Conservation (phyloP, 2,888 invertebrate genomes). For the Mythimna vitellina region DNA sequence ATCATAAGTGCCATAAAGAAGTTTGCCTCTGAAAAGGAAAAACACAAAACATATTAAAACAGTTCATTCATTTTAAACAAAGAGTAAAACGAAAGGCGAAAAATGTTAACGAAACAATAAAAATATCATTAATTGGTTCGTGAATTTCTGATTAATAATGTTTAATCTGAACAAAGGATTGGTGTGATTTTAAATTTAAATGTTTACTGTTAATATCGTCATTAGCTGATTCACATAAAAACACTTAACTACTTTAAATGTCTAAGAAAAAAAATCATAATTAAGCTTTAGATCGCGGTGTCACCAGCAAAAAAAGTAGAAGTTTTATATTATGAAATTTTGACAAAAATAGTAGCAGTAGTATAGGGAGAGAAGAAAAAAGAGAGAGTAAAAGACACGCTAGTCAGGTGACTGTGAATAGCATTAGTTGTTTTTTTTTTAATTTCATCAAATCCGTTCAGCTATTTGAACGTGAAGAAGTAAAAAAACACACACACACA, state of each 20-base stretch:
- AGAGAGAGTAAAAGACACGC: no score
- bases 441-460: no score
- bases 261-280: neutral
- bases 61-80: constrained; percentile 19
- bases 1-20: constrained; percentile 73
- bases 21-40: constrained; percentile 78
- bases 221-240: neutral
- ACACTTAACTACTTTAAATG: neutral
- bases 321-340: no score
- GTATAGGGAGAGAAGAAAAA: no score
- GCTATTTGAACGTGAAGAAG: no score
- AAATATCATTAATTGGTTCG: constrained; percentile 14
- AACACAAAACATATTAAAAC: constrained; percentile 25
- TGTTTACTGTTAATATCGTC: neutral
- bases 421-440: no score
- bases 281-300: no score
- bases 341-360: no score
- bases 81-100: neutral
- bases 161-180: constrained; percentile 8
- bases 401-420: no score
- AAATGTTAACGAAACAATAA: constrained; percentile 26
- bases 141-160: constrained; percentile 14
- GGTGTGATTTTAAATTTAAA: constrained; percentile 15
- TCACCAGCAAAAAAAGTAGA: no score
- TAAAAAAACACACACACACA: no score